Percentiles rank a stretch among this genome's conserved stretches.
Evolutionary conservation across 2,113 vertebrate species (phyloP).

Genomic region (Phyllostomus hastatus): DNA sequence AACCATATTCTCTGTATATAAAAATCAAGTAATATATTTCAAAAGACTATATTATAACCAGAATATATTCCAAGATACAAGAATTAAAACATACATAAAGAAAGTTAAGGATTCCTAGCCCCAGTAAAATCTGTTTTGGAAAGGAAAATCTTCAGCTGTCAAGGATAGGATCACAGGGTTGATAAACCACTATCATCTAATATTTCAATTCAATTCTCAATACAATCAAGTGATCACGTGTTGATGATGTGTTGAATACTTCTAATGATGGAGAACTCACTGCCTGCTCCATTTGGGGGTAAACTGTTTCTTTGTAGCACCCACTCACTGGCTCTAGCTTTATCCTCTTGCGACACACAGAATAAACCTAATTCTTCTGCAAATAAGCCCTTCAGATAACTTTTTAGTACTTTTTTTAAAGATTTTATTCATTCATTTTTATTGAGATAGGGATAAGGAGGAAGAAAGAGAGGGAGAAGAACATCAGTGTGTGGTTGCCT

Average conservation of each 20-base stretch:
- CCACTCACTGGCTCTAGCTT: not conserved
- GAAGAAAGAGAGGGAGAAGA: too few species aligned
- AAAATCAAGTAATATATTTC: conserved; percentile 30
- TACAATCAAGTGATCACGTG: not conserved
- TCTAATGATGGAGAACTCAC: not conserved
- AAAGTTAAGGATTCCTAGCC: conserved; percentile 10
- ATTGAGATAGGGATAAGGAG: too few species aligned
- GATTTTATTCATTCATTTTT: too few species aligned
- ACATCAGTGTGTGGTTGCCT: too few species aligned
- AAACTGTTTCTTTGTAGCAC: not conserved
- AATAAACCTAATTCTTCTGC: not conserved
- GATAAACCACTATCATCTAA: not conserved
- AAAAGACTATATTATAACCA: conserved; percentile 48
- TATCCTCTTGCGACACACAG: not conserved
- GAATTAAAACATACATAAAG: conserved; percentile 1
- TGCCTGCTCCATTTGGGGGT: not conserved
- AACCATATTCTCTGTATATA: conserved; percentile 13
- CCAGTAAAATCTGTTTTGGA: conserved; percentile 38
- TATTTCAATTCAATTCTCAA: not conserved
- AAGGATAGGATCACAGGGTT: not conserved
- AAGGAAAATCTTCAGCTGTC: conserved; percentile 49
- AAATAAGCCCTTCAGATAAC: not conserved
- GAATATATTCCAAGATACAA: conserved; percentile 30
- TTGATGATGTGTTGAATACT: not conserved
- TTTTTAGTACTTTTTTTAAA: not conserved